Evolutionary conservation across 2,797 vertebrate genomes (phyloP), one percentile per base, ranked within the genome.

Genomic region (Hypotaenidia okinawae): DNA sequence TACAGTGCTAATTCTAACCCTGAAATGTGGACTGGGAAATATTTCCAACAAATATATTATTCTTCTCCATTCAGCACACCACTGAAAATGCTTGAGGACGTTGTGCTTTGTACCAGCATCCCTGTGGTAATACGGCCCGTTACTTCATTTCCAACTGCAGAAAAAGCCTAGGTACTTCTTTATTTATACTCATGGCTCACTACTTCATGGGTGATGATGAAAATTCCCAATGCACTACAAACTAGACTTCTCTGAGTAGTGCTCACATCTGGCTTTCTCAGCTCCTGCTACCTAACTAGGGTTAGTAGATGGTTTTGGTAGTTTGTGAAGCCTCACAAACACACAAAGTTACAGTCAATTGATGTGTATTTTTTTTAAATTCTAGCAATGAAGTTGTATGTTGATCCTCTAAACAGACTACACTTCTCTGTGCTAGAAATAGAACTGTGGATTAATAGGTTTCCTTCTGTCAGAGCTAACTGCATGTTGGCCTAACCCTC

Each of bases 21-120:
- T 89, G 68, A 75, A 43, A 93, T 87, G 74, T 52, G 64, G 68
- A 94, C 22, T 79, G 8, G 41, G 37, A 94, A 92, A 28, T 75
- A 82, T 30, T 94, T 94, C 77, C 86, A 96, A 94, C 16, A 87
- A 87, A 84, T 64, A 75, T 3, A 89, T 90, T 91, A 58, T 92
- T 95, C 13, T 87, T 89, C 45, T 57, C 70, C n/a, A 5, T 72
- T 83, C 45, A 55, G 64, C 51, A 64, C 54, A 89, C 74, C 37
- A 10, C 45, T 64, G 61, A 61, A 58, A 77, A 84, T 92, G 83
- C 41, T 64, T 84, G 86, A 79, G 83, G 49, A 91, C 18, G 16
- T 6, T 64, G 27, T 52, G 51, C 43, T 94, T 78, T 62, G 43
- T 51, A 93, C 39, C 52, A 81, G 37, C n/a, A 77, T 23, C 64